Base-by-base conservation (phyloP, 2,797 vertebrate species). In the Botia almorhae region DNA sequence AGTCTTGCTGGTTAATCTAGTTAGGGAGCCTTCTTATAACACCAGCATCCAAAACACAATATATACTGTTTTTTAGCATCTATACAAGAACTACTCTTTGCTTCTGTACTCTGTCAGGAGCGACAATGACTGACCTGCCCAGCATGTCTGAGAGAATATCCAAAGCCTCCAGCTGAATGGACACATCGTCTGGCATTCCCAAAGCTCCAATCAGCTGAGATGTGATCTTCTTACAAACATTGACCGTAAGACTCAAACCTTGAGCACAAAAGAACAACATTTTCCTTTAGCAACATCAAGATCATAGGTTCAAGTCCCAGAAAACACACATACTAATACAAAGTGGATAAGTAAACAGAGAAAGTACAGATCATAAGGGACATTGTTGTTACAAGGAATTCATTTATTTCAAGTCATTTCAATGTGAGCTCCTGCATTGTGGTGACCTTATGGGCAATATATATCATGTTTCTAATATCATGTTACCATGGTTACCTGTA, bases 131-230 rank as follows among this genome's bases (percentile, higher is more conserved):
- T 26, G 87, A 98, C 97, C 97, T 95, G 94, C 95, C 96, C 89
- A 99, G 91, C 96, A 98, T 98, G 89, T 99, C 97, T 0, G 96
- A 96, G 87, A 99, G 92, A 89, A 98, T 99, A 90, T 98, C 97
- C 87, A 99, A 92, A 10, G 97, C 97, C 89, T 98, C 97, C 68
- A 99, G 79, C 89, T 99, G 97, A 48, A 98, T 91, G 0, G 96
- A 96, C 46, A 97, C 95, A 1, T 98, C 97, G 1, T 97, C 96
- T 60, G 96, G 96, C 89, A 97, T 98, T 71, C 93, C 93, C 77
- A 99, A 90, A 26, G 97, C 97, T 58, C 94, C 95, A 0, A 96
- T 97, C 89, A 99, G 92, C 91, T 97, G 97, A 33, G 95, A 94
- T 0, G 96, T 97, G 85, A 99, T 97, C 89, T 96, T 99, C 87